Conservation (phyloP, 2,113 vertebrate species). For the Merops nubicus region DNA sequence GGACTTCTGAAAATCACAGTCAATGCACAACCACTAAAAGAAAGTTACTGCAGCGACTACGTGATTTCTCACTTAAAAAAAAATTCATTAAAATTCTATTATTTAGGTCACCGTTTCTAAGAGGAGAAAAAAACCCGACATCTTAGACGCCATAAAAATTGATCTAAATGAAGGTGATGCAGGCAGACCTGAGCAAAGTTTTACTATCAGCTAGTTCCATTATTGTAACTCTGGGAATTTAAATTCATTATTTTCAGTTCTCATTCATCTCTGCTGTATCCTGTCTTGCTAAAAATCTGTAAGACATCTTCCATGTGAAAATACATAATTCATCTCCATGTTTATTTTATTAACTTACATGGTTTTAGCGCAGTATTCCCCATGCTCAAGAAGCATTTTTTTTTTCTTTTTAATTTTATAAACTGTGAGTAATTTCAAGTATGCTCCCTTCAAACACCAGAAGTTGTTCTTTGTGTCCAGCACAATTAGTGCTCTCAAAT, state of each 20-base stretch:
- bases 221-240: background rate
- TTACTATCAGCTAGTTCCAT: background rate
- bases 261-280: background rate
- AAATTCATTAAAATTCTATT: background rate
- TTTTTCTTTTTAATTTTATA: background rate
- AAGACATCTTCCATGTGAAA: background rate
- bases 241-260: background rate
- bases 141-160: background rate
- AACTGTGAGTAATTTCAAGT: background rate
- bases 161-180: background rate
- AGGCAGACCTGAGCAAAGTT: background rate
- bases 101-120: background rate
- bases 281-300: background rate
- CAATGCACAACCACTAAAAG: background rate
- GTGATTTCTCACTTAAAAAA: background rate
- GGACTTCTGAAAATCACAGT: background rate
- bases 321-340: background rate
- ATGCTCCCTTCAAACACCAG: background rate
- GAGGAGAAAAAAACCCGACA: background rate
- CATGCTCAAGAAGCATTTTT: background rate
- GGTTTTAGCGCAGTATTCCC: background rate
- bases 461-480: background rate
- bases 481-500: background rate
- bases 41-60: background rate
- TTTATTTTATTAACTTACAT: constrained; percentile 43